These are phyloP conservation scores for Aphaenogaster floridana DNA, from an alignment of 1,140 invertebrate species.

Conservation along the genomic window DNA sequence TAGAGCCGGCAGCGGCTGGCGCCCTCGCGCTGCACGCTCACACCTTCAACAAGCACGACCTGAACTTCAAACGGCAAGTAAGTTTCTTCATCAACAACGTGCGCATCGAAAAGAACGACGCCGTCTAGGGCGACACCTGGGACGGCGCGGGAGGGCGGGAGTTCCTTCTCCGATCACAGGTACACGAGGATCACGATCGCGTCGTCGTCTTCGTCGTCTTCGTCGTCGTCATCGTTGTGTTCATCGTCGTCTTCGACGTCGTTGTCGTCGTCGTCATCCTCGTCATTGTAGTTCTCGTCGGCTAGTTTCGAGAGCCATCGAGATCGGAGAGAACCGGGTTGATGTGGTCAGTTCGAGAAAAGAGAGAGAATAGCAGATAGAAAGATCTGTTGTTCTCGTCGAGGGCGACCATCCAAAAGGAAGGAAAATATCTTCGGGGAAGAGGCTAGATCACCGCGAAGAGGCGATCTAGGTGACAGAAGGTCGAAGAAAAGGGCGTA, in stretches of 20 bases:
- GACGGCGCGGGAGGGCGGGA: conserved; percentile 42
- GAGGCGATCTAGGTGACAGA: conserved; percentile 39
- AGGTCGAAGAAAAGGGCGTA: conserved; percentile 42
- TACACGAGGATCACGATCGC: conserved; percentile 59
- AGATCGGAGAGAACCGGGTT: conserved; percentile 18
- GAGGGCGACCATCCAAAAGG: neutral
- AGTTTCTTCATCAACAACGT: conserved; percentile 93
- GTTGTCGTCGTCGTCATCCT: conserved; percentile 44
- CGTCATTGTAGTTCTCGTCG: conserved; percentile 49
- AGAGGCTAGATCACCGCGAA: conserved; percentile 34
- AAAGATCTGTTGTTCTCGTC: conserved; percentile 39
- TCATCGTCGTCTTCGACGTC: conserved; percentile 42
- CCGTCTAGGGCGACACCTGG: conserved; percentile 76
- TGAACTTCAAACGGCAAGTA: conserved; percentile 93
- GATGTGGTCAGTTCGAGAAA: conserved; percentile 22
- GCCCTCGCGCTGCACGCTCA: conserved; percentile 84
- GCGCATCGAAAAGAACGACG: conserved; percentile 91
- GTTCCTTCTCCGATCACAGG: conserved; percentile 53
- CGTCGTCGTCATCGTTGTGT: conserved; percentile 18
- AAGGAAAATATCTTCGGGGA: conserved; percentile 44
- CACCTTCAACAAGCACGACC: conserved; percentile 89
- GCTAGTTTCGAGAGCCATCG: conserved; percentile 39
- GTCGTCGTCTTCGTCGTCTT: conserved; percentile 35
- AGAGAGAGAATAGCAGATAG: neutral
- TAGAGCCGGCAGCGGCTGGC: conserved; percentile 86